Evolutionary conservation across 2,797 vertebrate species (phyloP).

Genomic region (Psittacula derbiana): DNA sequence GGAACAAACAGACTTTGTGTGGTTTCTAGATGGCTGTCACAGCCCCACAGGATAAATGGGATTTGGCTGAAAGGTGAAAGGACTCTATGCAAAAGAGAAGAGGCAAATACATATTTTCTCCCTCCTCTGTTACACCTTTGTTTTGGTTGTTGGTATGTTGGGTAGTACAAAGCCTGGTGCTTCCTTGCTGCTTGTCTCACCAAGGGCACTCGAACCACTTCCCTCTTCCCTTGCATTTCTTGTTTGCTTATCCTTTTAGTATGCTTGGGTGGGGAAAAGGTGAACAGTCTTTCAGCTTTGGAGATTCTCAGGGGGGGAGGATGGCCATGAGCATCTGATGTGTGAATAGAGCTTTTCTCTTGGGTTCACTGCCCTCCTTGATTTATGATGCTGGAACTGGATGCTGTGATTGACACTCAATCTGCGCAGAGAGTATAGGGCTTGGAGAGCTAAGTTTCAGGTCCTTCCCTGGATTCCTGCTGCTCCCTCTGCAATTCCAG

Average conservation of each 20-base stretch:
- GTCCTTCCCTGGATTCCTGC: neutral
- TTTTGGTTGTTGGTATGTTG: conserved; percentile 28
- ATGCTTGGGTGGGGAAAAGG: neutral
- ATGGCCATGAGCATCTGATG: neutral
- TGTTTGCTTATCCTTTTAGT: neutral
- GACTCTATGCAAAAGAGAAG: neutral
- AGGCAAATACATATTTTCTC: conserved; percentile 4
- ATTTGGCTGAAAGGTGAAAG: conserved; percentile 65
- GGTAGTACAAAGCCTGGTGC: neutral
- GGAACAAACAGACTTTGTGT: conserved; percentile 76
- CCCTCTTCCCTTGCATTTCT: neutral
- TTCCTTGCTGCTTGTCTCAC: neutral
- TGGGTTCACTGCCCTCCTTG: neutral
- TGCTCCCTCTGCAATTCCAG: neutral
- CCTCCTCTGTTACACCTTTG: conserved; percentile 1
- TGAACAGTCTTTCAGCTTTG: neutral
- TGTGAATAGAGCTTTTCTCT: neutral
- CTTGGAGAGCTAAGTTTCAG: neutral
- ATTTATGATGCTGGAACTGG: neutral
- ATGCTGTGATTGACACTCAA: neutral
- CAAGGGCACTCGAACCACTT: neutral
- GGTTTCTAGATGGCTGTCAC: conserved; percentile 58
- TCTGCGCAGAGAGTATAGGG: neutral
- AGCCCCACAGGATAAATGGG: conserved; percentile 54
- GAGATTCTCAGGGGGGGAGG: neutral